Evolutionary conservation across 2,113 vertebrate genomes (phyloP).

Genomic region (Otus sunia): DNA sequence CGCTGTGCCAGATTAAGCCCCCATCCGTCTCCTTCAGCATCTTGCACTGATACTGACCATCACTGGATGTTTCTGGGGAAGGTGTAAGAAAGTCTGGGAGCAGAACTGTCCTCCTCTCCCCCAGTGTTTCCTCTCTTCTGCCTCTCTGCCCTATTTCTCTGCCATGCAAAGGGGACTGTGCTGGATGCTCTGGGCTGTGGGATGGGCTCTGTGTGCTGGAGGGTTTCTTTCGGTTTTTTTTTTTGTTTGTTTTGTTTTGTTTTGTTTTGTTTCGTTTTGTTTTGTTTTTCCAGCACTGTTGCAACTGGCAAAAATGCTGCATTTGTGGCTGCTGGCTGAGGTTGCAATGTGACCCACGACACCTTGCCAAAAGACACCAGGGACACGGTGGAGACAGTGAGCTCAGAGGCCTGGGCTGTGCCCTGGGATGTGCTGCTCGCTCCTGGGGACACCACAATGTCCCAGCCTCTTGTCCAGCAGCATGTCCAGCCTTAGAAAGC

Average conservation of each 20-base stretch:
- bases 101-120: neutral
- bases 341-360: fast-evolving
- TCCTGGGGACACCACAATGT: neutral
- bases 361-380: neutral
- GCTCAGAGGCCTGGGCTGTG: neutral
- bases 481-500: neutral
- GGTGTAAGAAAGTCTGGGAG: neutral
- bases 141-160: neutral
- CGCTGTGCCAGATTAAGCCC: fast-evolving
- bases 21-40: fast-evolving
- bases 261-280: too few relatives aligned
- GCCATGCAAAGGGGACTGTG: neutral
- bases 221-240: neutral
- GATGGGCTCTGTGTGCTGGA: neutral
- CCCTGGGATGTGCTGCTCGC: neutral
- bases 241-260: neutral
- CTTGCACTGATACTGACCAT: neutral
- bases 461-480: neutral
- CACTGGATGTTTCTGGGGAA: neutral
- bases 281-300: neutral
- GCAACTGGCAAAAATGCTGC: neutral
- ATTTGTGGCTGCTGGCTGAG: neutral
- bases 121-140: neutral
- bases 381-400: fast-evolving
- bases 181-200: fast-evolving